Evolutionary conservation across 37 sponge, comb jelly and placozoan genomes (phyloP).

Genomic region (Cladorhizidae sp.): DNA sequence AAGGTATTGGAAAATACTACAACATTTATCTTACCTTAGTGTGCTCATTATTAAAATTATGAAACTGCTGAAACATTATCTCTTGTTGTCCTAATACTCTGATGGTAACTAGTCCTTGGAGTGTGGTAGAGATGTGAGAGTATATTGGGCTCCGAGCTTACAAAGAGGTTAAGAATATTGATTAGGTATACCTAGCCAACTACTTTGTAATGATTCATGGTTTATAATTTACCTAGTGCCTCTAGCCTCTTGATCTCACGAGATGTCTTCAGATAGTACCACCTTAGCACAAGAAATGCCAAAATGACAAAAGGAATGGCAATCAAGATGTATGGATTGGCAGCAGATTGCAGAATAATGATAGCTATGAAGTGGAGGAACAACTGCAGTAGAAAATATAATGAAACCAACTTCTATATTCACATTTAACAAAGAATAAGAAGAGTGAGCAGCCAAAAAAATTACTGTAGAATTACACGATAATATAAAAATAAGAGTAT

Average conservation of each 20-base stretch:
- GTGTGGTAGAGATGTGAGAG: constrained; percentile 80
- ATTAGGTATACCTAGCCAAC: background rate
- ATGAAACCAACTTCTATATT: too few species aligned
- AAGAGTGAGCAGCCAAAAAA: too few species aligned
- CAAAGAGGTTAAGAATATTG: background rate
- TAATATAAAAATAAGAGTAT: too few species aligned
- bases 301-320: constrained; percentile 31
- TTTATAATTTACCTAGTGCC: constrained; percentile 57
- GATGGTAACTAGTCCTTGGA: constrained; percentile 83
- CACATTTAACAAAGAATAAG: background rate
- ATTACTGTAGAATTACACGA: background rate
- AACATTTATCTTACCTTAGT: background rate
- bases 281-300: constrained; percentile 30
- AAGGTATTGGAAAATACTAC: background rate
- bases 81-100: constrained; percentile 51
- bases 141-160: constrained; percentile 90
- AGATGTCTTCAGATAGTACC: constrained; percentile 66
- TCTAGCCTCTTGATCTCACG: constrained; percentile 80
- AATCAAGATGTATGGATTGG: constrained; percentile 62
- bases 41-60: constrained; percentile 42
- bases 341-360: constrained; percentile 41
- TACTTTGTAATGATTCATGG: background rate
- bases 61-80: constrained; percentile 20
- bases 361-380: constrained; percentile 51
- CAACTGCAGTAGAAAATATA: constrained; percentile 18